A percentile compares a stretch with the other conserved stretches of the same genome.
Evolutionary conservation across 1,140 invertebrate species (phyloP).

Genomic region (Centruroides sculpturatus): DNA sequence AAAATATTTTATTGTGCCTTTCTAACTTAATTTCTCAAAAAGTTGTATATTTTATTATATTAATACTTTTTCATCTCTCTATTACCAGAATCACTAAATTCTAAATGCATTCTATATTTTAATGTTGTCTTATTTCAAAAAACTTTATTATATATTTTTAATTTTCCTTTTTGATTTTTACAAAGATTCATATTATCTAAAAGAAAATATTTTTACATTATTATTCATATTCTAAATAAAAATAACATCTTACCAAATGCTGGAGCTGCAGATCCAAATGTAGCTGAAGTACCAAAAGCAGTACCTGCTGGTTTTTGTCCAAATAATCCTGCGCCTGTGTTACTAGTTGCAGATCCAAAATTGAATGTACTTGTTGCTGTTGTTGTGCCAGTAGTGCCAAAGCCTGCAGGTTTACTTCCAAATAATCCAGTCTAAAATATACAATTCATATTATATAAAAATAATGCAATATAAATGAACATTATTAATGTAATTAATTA

Average conservation of each 20-base stretch:
- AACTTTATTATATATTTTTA: too few species aligned
- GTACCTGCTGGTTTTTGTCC: constrained; percentile 18
- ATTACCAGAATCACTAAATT: too few species aligned
- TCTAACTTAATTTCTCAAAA: too few species aligned
- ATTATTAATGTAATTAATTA: too few species aligned
- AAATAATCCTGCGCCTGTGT: constrained; percentile 22
- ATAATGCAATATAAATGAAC: too few species aligned
- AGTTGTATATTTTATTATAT: too few species aligned
- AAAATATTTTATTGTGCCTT: too few species aligned
- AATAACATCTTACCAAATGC: constrained; percentile 6
- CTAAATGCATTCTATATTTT: too few species aligned
- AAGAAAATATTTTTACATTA: neutral
- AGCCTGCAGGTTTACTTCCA: constrained; percentile 19
- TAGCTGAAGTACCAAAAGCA: constrained; percentile 20
- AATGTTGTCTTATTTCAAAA: too few species aligned
- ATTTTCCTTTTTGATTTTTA: too few species aligned
- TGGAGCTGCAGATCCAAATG: constrained; percentile 24
- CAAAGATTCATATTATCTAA: too few species aligned
- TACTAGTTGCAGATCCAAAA: constrained; percentile 35
- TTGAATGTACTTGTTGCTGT: constrained; percentile 30
- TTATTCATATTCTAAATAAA: neutral
- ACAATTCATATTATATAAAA: neutral
- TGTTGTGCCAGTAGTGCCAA: constrained; percentile 19
- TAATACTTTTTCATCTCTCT: too few species aligned
- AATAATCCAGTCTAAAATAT: constrained; percentile 15